A percentile compares a stretch with the other conserved stretches of the same genome.
phyloP scores from a whole-genome alignment of 2,888 invertebrate species.

The Drosophila vallismaia region DNA sequence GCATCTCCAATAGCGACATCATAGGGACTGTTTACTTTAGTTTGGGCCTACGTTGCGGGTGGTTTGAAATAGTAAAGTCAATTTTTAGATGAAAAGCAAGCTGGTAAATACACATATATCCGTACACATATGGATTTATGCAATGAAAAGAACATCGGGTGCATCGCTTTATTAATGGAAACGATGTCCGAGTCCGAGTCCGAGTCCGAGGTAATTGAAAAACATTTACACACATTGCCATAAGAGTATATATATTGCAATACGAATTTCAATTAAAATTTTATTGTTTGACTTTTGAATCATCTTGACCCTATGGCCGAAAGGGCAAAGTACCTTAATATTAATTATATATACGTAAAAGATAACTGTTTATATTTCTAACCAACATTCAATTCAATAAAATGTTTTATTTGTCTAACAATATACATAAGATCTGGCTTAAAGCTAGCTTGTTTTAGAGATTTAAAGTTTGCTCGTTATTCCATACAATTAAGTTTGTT shows the following conservation, averaged over 20 bases:
- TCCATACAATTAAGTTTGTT: no score
- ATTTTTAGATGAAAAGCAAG: slow-evolving; percentile 38
- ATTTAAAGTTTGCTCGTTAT: no score
- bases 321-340: slow-evolving; percentile 38
- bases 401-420: no score
- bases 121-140: slow-evolving; percentile 11
- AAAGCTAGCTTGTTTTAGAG: no score
- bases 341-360: slow-evolving; percentile 8
- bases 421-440: no score
- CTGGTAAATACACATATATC: slow-evolving; percentile 28
- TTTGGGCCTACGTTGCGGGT: slow-evolving; percentile 21
- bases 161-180: slow-evolving; percentile 45
- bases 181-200: slow-evolving; percentile 18
- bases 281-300: slow-evolving; percentile 37
- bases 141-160: slow-evolving; percentile 36
- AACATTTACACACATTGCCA: slow-evolving; percentile 28
- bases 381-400: neutral
- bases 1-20: slow-evolving; percentile 7
- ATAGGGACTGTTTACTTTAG: slow-evolving; percentile 11
- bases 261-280: slow-evolving; percentile 48
- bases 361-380: neutral
- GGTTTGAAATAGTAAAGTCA: slow-evolving; percentile 31
- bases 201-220: slow-evolving; percentile 33
- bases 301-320: slow-evolving; percentile 33
- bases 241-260: slow-evolving; percentile 3